Evolutionary conservation across 1,140 invertebrate genomes (phyloP).

Genomic region (Hylaeus anthracinus): DNA sequence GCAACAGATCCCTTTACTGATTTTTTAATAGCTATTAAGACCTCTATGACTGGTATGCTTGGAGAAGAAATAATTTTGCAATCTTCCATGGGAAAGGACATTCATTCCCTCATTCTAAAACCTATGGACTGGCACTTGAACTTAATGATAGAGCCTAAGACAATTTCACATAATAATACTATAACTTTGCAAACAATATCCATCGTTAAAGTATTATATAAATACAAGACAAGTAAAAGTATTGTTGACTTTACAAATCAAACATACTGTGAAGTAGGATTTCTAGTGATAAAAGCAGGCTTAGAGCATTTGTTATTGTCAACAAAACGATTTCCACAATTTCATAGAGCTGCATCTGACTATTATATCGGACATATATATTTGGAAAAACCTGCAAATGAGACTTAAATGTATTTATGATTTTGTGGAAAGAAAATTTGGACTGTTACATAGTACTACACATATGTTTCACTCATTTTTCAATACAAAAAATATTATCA

Average conservation of each 20-base stretch:
- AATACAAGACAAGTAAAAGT: conserved; percentile 68
- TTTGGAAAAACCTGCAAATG: conserved; percentile 38
- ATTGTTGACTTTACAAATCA: conserved; percentile 59
- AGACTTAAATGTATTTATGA: neutral
- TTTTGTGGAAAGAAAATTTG: neutral
- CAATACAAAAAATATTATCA: neutral
- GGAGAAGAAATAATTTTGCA: conserved; percentile 72
- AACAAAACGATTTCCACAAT: conserved; percentile 72
- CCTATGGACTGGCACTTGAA: conserved; percentile 73
- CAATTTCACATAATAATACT: conserved; percentile 37
- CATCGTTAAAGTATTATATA: conserved; percentile 75
- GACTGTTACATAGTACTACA: neutral
- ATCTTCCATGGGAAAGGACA: conserved; percentile 62
- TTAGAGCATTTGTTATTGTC: conserved; percentile 72
- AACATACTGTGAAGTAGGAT: conserved; percentile 68
- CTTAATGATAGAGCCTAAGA: conserved; percentile 67
- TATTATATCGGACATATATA: conserved; percentile 72
- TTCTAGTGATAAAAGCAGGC: conserved; percentile 70
- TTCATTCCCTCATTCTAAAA: conserved; percentile 71
- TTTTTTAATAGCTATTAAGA: conserved; percentile 72
- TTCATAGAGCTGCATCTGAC: conserved; percentile 67
- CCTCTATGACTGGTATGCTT: conserved; percentile 57
- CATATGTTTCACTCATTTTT: neutral
- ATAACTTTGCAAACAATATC: conserved; percentile 61
- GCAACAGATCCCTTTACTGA: conserved; percentile 67